phyloP scores from a whole-genome alignment of 2,888 invertebrate species.

The Phyllotreta cruciferae region DNA sequence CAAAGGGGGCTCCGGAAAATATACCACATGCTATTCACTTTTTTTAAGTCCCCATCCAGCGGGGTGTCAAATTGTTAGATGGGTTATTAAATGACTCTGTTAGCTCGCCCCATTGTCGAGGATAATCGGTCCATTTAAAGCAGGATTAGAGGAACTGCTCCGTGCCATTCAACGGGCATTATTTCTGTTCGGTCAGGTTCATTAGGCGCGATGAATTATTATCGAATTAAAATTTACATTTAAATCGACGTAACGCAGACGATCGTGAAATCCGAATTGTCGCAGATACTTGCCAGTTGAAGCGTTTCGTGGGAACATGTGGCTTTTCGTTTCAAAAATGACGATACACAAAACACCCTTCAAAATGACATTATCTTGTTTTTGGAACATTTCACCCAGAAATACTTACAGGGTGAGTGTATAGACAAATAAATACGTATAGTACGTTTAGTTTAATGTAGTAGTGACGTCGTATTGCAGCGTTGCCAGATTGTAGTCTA shows the following conservation, averaged over 20 bases:
- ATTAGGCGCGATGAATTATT: constrained; percentile 11
- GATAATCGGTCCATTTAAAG: constrained; percentile 40
- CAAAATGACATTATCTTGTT: too few relatives aligned
- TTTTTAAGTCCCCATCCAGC: constrained; percentile 30
- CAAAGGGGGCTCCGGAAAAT: constrained; percentile 31
- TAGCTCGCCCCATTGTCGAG: constrained; percentile 33
- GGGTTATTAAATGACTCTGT: constrained; percentile 41
- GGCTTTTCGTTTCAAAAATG: too few relatives aligned
- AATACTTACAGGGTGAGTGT: too few relatives aligned
- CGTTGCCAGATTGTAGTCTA: too few relatives aligned
- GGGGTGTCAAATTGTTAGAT: constrained; percentile 41
- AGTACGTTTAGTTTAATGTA: too few relatives aligned
- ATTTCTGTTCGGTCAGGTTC: constrained; percentile 18
- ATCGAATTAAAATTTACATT: constrained; percentile 15
- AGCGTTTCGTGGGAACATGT: too few relatives aligned
- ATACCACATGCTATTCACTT: constrained; percentile 39
- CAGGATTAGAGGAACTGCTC: constrained; percentile 35
- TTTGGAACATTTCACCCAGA: too few relatives aligned
- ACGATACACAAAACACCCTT: too few relatives aligned
- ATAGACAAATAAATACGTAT: too few relatives aligned
- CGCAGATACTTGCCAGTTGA: too few relatives aligned
- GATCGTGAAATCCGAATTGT: too few relatives aligned
- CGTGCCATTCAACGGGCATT: constrained; percentile 5
- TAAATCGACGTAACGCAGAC: not conserved
- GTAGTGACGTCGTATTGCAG: too few relatives aligned